These are phyloP conservation scores for Copidosoma floridanum DNA, from an alignment of 1,140 invertebrate species.

Conservation along the genomic window DNA sequence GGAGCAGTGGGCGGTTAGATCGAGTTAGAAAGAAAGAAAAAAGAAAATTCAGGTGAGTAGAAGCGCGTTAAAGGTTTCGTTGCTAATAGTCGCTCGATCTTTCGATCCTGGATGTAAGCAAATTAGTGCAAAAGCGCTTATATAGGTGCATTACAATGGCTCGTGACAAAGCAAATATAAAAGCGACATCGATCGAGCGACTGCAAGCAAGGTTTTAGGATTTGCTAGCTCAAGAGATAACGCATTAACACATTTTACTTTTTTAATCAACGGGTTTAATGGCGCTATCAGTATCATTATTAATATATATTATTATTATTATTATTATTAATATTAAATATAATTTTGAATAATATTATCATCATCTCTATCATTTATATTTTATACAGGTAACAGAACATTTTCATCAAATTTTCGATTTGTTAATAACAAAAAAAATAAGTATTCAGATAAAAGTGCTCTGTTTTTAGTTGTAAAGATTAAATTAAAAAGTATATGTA, in stretches of 20 bases:
- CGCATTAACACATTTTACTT: conserved; percentile 24
- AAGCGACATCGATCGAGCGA: no score
- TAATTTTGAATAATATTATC: neutral
- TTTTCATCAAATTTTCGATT: conserved; percentile 6
- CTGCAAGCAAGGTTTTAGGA: conserved; percentile 33
- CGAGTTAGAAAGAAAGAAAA: conserved; percentile 48
- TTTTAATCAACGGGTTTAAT: conserved; percentile 22
- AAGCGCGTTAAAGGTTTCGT: conserved; percentile 37
- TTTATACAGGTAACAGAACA: neutral
- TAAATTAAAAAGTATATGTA: neutral
- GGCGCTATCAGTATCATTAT: conserved; percentile 1
- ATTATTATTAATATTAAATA: conserved; percentile 4
- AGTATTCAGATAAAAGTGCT: neutral
- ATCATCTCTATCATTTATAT: no score
- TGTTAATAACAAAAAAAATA: neutral
- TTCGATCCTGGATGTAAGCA: no score
- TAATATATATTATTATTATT: neutral
- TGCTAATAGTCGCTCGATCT: conserved; percentile 12
- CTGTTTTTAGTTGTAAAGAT: no score
- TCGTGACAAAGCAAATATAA: no score
- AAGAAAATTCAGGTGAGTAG: conserved; percentile 49
- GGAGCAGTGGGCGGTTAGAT: conserved; percentile 31
- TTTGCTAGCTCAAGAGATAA: conserved; percentile 6
- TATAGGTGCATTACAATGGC: no score
- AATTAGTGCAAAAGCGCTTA: no score